Base-by-base conservation (phyloP, 2,113 vertebrate species). In the Callospermophilus lateralis region DNA sequence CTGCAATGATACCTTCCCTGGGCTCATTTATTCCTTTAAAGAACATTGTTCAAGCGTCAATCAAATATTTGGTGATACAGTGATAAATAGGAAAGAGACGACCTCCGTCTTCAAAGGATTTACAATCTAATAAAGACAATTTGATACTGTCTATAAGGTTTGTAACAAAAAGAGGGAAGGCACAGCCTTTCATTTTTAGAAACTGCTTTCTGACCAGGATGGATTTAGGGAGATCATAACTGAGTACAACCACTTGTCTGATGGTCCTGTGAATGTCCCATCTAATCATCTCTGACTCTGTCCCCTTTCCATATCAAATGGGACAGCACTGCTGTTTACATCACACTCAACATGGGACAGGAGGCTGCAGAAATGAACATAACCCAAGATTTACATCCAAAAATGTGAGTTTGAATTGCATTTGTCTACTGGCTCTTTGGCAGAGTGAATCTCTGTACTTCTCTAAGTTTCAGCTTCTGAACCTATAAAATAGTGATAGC, bases 61-160 rank as follows among this genome's bases (percentile, higher is more conserved):
- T 65, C 78, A 96, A 93, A 74, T 65, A 84, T 48, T 58, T 80
- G 28, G 48, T 84, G 74, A 80, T 55, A 84, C 2, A n/a, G n/a
- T 70, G 26, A 81, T 12, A 53, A 15, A 70, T 3, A 80, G 16
- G 32, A 74, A 93, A 51, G 74, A 79, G 32, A 37, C 6, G 78
- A n/a, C 30, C 65, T 84, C 39, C 0, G 22, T 65, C 77, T 84
- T 90, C 65, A 67, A 63, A 93, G 73, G 24, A 90, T 72, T 97
- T 77, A 55, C 20, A 80, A 58, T 81, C 24, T 93, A 88, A 93
- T 48, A 70, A 81, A 87, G 89, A 80, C 34, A 26, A 48, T 61
- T 74, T 24, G 55, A 61, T 79, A 26, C 4, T 72, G 1, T 34
- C 79, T 26, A 13, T 4, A 28, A 80, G 48, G 65, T 68, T 17